Percentiles rank a stretch among this genome's conserved stretches.
Evolutionary conservation across 2,888 invertebrate species (phyloP).

Genomic region (Halictus ligatus): DNA sequence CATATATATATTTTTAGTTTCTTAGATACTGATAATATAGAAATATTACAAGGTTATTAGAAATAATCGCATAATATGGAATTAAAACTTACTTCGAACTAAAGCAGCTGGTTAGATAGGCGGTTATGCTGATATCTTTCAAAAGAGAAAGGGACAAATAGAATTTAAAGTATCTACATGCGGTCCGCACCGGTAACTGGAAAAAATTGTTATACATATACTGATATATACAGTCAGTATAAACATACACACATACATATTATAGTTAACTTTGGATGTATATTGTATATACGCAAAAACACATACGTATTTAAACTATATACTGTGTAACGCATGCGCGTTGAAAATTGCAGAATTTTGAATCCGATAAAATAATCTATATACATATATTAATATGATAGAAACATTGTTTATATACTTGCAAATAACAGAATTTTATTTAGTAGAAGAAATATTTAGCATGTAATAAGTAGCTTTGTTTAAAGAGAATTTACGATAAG

Average conservation of each 20-base stretch:
- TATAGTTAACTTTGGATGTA: background rate
- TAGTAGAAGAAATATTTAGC: background rate
- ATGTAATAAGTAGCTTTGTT: background rate
- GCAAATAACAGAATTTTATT: background rate
- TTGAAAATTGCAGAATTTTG: background rate
- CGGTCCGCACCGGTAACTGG: conserved; percentile 10
- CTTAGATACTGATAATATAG: background rate
- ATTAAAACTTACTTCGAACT: conserved; percentile 14
- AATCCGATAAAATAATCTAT: background rate
- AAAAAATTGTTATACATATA: conserved; percentile 15
- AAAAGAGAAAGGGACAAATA: conserved; percentile 56
- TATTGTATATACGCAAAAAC: background rate
- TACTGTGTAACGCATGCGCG: background rate
- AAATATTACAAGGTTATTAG: background rate
- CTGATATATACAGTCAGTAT: background rate
- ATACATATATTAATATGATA: background rate
- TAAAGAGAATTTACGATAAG: background rate
- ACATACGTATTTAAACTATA: too few relatives aligned
- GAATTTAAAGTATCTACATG: conserved; percentile 38
- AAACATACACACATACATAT: background rate
- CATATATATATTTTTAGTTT: background rate
- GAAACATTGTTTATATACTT: background rate
- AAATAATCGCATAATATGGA: background rate
- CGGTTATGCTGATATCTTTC: conserved; percentile 17
- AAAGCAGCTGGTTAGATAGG: conserved; percentile 36